phyloP scores from a whole-genome alignment of 2,888 invertebrate genomes.

The Pasiphila rectangulata region DNA sequence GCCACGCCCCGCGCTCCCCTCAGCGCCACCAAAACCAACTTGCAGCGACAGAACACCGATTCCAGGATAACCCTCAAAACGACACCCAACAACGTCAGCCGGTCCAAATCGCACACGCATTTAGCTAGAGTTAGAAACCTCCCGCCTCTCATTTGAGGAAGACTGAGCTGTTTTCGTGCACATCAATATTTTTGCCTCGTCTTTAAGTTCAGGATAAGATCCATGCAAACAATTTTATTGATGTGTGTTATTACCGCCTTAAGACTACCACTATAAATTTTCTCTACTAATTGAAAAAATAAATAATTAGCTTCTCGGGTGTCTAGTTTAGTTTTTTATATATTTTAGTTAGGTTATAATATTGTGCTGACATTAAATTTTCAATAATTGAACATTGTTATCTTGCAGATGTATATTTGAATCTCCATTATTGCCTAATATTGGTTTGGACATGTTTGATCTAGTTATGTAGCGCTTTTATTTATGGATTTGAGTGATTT shows the following conservation, averaged over 20 bases:
- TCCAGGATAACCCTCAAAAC: constrained; percentile 48
- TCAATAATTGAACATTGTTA: constrained; percentile 32
- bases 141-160: constrained; percentile 60
- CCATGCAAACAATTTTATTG: constrained; percentile 15
- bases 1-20: constrained; percentile 69
- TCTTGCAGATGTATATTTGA: constrained; percentile 44
- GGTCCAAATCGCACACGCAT: constrained; percentile 69
- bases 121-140: constrained; percentile 60
- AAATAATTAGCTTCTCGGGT: constrained; percentile 22
- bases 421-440: constrained; percentile 32
- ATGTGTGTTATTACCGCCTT: constrained; percentile 19
- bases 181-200: constrained; percentile 4
- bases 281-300: constrained; percentile 28
- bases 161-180: constrained; percentile 15
- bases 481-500: constrained; percentile 29
- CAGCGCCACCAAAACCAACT: constrained; percentile 57
- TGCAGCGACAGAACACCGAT: constrained; percentile 58
- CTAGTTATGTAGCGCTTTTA: background rate
- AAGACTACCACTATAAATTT: constrained; percentile 13
- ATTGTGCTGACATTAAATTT: constrained; percentile 36
- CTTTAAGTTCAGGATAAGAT: constrained; percentile 6
- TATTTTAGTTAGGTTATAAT: constrained; percentile 26
- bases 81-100: constrained; percentile 55
- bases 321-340: constrained; percentile 27
- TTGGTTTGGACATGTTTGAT: background rate